Percentiles rank a stretch among this genome's conserved stretches.
Evolutionary conservation across 2,888 invertebrate genomes (phyloP).

Genomic region (Polietes domitor): DNA sequence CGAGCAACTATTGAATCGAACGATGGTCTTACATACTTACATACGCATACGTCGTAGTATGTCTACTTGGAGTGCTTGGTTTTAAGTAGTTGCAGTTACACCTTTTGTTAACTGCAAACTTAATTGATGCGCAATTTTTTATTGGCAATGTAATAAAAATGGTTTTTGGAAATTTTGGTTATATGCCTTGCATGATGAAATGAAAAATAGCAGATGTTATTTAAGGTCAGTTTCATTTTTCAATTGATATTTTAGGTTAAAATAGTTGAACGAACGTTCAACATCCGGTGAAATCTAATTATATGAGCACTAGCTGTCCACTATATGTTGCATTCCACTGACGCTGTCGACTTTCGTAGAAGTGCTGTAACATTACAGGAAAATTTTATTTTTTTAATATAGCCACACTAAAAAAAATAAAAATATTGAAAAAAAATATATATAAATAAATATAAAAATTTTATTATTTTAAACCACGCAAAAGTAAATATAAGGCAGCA

Average conservation of each 20-base stretch:
- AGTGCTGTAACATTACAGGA: no score
- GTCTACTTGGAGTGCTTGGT: background rate
- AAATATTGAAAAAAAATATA: no score
- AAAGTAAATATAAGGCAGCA: no score
- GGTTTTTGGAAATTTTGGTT: slow-evolving; percentile 4
- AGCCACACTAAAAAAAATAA: no score
- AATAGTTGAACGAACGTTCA: slow-evolving; percentile 4
- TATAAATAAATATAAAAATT: no score
- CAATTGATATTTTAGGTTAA: background rate
- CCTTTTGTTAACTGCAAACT: background rate
- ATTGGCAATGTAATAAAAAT: background rate
- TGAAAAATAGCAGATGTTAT: background rate
- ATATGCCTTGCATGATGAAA: background rate
- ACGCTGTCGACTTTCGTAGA: no score
- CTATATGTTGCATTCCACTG: no score
- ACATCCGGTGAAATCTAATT: background rate
- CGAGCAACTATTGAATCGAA: background rate
- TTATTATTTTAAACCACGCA: no score
- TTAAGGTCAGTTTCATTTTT: slow-evolving; percentile 21
- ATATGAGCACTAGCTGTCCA: no score
- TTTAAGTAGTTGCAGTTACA: background rate
- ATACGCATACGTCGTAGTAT: background rate
- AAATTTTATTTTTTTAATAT: no score
- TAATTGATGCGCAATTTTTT: background rate
- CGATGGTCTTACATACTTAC: background rate